Base-by-base conservation (phyloP, 2,113 vertebrate species). In the Oenanthe melanoleuca region DNA sequence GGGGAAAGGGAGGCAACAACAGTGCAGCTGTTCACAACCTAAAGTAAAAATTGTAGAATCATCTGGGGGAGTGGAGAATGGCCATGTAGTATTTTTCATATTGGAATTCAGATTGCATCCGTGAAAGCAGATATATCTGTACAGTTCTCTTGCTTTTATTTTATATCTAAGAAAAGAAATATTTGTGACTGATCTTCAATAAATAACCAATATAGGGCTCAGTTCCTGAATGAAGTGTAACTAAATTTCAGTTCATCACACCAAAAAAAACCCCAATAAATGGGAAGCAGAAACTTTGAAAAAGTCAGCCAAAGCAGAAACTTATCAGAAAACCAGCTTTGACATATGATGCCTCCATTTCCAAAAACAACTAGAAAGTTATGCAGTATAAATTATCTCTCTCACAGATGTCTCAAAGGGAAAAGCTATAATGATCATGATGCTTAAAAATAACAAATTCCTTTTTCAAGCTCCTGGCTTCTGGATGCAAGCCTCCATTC, bases 261-360 rank as follows among this genome's bases (percentile, higher is more conserved):
- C 6, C 21, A 72, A 44, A 44, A 78, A 78, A 49, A 2, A 11
- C 0, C 26, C 24, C 42, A 42, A 12, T 19, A 86, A 95, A 73
- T 45, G 33, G 24, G n/a, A 75, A 75, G 12, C 2, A 91, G 53
- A 93, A 79, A 88, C 59, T 59, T 70, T 55, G 49, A 86, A 79
- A 87, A 92, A 95, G 90, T 89, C 85, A 94, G 57, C 57, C 84
- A 93, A 86, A 80, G 63, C 26, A 86, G 29, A 24, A 88, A 78
- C 38, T 80, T 90, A 29, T 8, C 47, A 88, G 67, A 96, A 88
- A 96, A 80, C 9, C 34, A 88, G 14, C 52, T 93, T 33, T 70
- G 56, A 80, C 71, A 66, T 93, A 90, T 59, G 90, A 5, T 70
- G 40, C 19, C 56, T 92, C 34, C 9, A 55, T 80, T 77, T 93